Conservation (phyloP, 2,797 vertebrate species). For the Pyrocephalus nanus region DNA sequence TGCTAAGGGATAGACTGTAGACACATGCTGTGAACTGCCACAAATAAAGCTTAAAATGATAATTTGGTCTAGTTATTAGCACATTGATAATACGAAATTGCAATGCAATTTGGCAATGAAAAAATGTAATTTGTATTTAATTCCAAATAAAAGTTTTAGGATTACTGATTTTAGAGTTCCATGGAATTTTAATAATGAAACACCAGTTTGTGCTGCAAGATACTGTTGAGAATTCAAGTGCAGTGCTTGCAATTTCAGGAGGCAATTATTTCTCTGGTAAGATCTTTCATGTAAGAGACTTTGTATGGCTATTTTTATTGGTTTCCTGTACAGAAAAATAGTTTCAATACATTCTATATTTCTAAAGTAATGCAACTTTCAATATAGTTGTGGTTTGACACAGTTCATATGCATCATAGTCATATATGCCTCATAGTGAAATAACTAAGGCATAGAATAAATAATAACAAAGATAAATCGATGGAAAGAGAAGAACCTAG, state of each 20-base stretch:
- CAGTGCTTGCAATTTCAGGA: background rate
- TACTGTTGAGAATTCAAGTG: background rate
- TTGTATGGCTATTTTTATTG: background rate
- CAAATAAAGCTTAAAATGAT: constrained; percentile 12
- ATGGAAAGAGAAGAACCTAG: background rate
- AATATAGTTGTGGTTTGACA: background rate
- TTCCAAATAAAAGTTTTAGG: constrained; percentile 1
- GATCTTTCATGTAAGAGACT: background rate
- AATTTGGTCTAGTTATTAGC: constrained; percentile 20
- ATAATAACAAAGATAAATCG: background rate
- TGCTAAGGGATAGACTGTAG: background rate
- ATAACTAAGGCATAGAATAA: background rate
- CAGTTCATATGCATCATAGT: background rate
- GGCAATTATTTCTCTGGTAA: constrained; percentile 18
- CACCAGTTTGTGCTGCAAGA: background rate
- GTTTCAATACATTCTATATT: constrained; percentile 30
- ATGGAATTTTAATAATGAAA: background rate
- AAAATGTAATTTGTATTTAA: background rate
- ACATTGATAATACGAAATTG: background rate
- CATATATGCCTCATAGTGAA: background rate
- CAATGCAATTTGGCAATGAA: background rate
- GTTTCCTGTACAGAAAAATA: background rate
- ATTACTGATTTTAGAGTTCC: background rate
- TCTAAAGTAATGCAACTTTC: background rate
- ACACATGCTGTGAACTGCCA: background rate